Base-by-base conservation (phyloP, 2,888 invertebrate genomes). In the Spilarctia lutea region DNA sequence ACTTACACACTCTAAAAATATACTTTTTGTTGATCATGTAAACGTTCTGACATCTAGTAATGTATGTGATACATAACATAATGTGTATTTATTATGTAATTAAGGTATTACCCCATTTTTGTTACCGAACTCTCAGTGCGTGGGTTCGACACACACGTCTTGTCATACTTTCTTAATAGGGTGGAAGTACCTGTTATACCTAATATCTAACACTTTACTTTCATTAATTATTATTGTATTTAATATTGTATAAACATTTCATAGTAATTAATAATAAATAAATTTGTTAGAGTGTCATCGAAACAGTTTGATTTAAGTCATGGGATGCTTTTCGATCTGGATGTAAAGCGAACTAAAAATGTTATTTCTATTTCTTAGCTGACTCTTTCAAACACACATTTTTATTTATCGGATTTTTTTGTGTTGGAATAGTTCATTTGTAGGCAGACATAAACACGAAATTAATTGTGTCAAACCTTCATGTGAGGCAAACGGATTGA, bases 141-240 rank as follows among this genome's bases (percentile, higher is more conserved):
- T 20, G 20, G 4, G 20, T 20, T 48, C 48, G 20, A 48, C 20
- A 20, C 48, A 48, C 48, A 20, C n/a, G n/a, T n/a, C 48, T 20
- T 48, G 20, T 45, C 20, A 20, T 48, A 20, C 18, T 20, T 48
- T 20, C 7, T 20, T 48, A n/a, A 27, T 56, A 68, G 75, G 74
- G 76, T 77, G 24, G 35, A n/a, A 35, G 60, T 60, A 20, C 66
- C 65, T 72, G 76, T 81, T 76, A 70, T 73, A 48, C 65, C 33
- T 20, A 13, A 13, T 74, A 67, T 73, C n/a, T 42, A 3, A 72
- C 10, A n/a, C 13, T 42, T 11, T 42, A 11, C 11, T 56, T 56
- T 56, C 10, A n/a, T 56, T 10, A n/a, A n/a, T 16, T 45, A 35
- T 35, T 35, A 6, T 45, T 1, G 45, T 45, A 45, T 45, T 18